Conservation (phyloP, 2,113 vertebrate genomes). For the Saccopteryx leptura region DNA sequence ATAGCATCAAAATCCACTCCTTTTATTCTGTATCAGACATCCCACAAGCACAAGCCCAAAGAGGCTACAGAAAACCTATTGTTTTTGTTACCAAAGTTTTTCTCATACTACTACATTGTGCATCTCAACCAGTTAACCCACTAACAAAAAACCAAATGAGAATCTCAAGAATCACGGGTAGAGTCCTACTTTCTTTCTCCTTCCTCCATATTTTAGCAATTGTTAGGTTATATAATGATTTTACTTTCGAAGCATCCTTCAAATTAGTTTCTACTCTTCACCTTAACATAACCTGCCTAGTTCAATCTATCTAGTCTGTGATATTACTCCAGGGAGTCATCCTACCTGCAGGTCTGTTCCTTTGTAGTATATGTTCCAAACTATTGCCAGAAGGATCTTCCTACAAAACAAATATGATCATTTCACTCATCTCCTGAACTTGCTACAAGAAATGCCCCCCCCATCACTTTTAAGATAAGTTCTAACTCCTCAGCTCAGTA, state of each 20-base stretch:
- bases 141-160: not conserved
- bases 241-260: not conserved
- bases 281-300: not conserved
- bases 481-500: not conserved
- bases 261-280: not conserved
- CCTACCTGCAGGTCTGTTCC: not conserved
- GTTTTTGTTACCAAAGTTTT: not conserved
- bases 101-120: not conserved
- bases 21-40: not conserved
- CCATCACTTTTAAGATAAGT: not conserved
- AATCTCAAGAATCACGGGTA: not conserved
- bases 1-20: not conserved
- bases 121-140: not conserved
- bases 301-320: not conserved
- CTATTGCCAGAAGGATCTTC: not conserved
- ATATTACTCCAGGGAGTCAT: not conserved
- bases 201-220: not conserved
- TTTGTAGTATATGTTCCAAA: not conserved
- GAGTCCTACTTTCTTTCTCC: not conserved
- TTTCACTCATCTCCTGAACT: not conserved
- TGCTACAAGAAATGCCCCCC: not conserved
- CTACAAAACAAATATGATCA: not conserved
- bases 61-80: not conserved
- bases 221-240: not conserved
- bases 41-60: not conserved